These are phyloP conservation scores for Salvelinus sp. DNA, from an alignment of 2,113 vertebrate genomes.

Conservation along the genomic window DNA sequence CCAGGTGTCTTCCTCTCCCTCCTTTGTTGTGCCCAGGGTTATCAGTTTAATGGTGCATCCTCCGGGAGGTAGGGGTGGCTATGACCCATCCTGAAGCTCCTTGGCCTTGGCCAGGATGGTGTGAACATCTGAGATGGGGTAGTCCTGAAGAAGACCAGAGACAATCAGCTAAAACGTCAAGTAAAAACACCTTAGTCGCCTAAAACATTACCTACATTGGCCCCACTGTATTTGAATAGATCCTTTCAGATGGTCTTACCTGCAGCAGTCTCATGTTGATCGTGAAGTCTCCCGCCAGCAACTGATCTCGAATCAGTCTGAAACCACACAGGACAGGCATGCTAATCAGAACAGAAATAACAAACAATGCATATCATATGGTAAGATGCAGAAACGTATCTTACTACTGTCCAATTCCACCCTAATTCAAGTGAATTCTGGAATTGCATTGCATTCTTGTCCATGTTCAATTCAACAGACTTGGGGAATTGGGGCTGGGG, in stretches of 20 bases:
- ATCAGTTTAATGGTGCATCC: slow-evolving; percentile 27
- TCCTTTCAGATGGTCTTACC: slow-evolving; percentile 67
- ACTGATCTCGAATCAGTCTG: slow-evolving; percentile 89
- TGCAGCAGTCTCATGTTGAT: slow-evolving; percentile 95
- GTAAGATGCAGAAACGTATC: too few relatives aligned
- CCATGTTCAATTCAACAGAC: neutral
- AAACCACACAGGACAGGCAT: slow-evolving; percentile 3
- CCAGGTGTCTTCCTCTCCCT: slow-evolving; percentile 20
- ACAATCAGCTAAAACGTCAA: neutral
- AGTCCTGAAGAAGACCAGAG: slow-evolving; percentile 78
- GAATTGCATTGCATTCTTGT: too few relatives aligned
- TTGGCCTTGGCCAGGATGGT: slow-evolving; percentile 93
- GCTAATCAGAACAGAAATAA: too few relatives aligned
- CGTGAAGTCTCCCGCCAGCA: slow-evolving; percentile 94
- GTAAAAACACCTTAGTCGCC: too few relatives aligned
- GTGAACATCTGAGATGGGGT: slow-evolving; percentile 93
- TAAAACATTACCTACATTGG: neutral
- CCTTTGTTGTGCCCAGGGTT: slow-evolving; percentile 15
- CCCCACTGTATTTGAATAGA: neutral
- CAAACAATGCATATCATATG: too few relatives aligned
- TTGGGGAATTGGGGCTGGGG: neutral
- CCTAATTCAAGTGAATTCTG: too few relatives aligned
- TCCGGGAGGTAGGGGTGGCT: slow-evolving; percentile 45
- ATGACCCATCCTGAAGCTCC: slow-evolving; percentile 89
- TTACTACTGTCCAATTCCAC: too few relatives aligned